Conservation (phyloP, 2,797 vertebrate genomes). For the Muscicapa striata region DNA sequence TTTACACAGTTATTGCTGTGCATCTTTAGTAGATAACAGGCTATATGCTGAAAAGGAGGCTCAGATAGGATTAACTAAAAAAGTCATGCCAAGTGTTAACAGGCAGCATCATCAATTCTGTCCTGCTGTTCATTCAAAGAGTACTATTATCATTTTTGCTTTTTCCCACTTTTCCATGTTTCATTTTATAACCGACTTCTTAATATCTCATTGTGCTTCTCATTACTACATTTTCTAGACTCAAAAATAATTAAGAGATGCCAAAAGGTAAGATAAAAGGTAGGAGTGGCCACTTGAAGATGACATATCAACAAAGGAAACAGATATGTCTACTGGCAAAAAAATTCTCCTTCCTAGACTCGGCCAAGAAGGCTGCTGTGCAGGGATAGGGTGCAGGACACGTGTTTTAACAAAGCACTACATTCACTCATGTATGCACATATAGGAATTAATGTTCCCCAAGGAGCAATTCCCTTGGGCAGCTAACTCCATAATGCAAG, state of each 20-base stretch:
- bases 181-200: neutral
- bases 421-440: fast-evolving
- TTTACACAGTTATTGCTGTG: neutral
- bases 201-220: neutral
- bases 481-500: neutral
- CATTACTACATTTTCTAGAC: neutral
- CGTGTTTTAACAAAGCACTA: neutral
- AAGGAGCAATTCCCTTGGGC: neutral
- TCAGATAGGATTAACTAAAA: neutral
- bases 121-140: neutral
- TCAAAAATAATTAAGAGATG: neutral
- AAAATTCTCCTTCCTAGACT: neutral
- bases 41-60: neutral
- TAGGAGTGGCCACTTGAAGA: neutral
- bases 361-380: neutral
- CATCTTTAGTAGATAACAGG: neutral
- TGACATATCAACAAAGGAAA: neutral
- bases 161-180: neutral
- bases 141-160: neutral
- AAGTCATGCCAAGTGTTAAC: neutral
- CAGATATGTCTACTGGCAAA: neutral
- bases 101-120: neutral
- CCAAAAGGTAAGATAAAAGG: neutral
- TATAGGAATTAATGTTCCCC: neutral
- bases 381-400: neutral